These are phyloP conservation scores for Ophion costatus DNA, from an alignment of 2,888 invertebrate genomes.

Conservation along the genomic window DNA sequence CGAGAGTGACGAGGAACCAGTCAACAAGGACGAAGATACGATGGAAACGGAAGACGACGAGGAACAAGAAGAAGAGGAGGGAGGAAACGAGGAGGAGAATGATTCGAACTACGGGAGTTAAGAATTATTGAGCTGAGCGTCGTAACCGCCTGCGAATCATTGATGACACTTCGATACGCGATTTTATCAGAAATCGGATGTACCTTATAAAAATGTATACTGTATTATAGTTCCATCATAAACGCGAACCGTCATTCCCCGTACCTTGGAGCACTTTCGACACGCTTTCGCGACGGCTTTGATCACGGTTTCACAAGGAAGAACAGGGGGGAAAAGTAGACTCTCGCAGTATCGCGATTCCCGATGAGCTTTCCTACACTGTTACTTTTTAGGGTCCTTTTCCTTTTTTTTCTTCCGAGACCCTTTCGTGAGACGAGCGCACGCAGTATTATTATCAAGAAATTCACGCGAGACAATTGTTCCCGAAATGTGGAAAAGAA, in stretches of 20 bases:
- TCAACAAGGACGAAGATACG: slow-evolving; percentile 27
- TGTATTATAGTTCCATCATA: slow-evolving; percentile 59
- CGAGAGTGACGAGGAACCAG: slow-evolving; percentile 82
- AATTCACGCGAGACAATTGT: slow-evolving; percentile 40
- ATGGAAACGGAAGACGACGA: slow-evolving; percentile 60
- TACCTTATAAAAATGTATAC: slow-evolving; percentile 60
- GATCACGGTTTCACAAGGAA: not conserved
- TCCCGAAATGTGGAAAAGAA: slow-evolving; percentile 12
- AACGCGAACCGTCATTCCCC: slow-evolving; percentile 44
- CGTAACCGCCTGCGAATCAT: slow-evolving; percentile 22
- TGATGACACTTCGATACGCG: slow-evolving; percentile 36
- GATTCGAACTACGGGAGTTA: slow-evolving; percentile 61
- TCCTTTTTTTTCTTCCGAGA: slow-evolving; percentile 31
- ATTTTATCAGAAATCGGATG: slow-evolving; percentile 55
- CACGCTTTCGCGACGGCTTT: not conserved
- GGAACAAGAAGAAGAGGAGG: slow-evolving; percentile 57
- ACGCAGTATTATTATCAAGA: slow-evolving; percentile 69
- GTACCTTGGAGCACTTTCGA: slow-evolving; percentile 7
- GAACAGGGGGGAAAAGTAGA: slow-evolving; percentile 11
- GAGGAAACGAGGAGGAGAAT: slow-evolving; percentile 57
- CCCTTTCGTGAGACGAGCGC: slow-evolving; percentile 54
- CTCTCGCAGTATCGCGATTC: slow-evolving; percentile 30
- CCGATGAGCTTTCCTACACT: slow-evolving; percentile 16
- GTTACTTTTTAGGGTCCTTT: slow-evolving; percentile 7
- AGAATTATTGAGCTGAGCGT: slow-evolving; percentile 30